Evolutionary conservation across 2,888 invertebrate genomes (phyloP).

Genomic region (Charanyca ferruginea): DNA sequence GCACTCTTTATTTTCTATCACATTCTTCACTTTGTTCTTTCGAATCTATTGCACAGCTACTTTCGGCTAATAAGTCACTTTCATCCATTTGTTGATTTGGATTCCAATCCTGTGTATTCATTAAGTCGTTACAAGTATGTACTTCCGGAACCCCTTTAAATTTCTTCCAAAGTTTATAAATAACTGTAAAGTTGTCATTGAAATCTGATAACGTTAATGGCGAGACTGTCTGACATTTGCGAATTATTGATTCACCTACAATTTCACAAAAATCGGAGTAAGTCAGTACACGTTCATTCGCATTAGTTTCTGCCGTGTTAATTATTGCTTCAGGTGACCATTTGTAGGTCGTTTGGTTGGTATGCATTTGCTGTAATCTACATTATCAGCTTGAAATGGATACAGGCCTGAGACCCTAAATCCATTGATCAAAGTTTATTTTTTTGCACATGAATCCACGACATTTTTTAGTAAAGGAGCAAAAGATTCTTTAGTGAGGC

Average conservation of each 20-base stretch:
- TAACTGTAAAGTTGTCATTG: neutral
- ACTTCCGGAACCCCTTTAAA: neutral
- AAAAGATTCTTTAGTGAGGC: conserved; percentile 23
- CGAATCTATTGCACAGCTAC: too few species aligned
- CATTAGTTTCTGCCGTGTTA: neutral
- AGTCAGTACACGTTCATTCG: neutral
- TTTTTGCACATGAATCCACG: conserved; percentile 19
- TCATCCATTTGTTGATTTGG: neutral
- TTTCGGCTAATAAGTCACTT: too few species aligned
- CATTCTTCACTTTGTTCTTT: too few species aligned
- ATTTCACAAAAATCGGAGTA: conserved; percentile 13
- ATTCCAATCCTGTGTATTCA: neutral
- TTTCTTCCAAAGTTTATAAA: conserved; percentile 3
- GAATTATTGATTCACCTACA: conserved; percentile 9
- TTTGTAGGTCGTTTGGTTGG: neutral
- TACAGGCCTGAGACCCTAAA: conserved; percentile 13
- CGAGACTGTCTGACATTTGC: conserved; percentile 1
- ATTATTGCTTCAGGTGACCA: too few species aligned
- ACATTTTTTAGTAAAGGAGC: conserved; percentile 19
- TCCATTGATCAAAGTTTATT: conserved; percentile 31
- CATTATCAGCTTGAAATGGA: conserved; percentile 19
- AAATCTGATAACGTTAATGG: neutral
- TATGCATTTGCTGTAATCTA: conserved; percentile 12
- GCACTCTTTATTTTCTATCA: too few species aligned
- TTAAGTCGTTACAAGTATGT: neutral